phyloP scores from a whole-genome alignment of 2,113 vertebrate genomes.

The Cercopithecus mona region DNA sequence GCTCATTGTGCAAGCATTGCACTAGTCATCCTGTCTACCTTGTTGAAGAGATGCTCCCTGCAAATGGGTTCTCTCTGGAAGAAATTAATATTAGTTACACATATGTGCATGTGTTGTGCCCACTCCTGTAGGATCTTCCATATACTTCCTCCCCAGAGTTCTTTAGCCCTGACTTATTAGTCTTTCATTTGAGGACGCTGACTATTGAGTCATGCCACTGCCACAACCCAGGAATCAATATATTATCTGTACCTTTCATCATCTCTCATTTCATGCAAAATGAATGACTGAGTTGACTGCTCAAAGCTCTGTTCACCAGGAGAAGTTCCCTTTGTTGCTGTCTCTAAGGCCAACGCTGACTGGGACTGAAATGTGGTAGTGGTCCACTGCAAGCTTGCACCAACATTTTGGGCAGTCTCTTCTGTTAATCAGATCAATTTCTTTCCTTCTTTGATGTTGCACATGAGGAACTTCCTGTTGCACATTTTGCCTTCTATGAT shows the following conservation, averaged over 20 bases:
- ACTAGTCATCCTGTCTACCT: not conserved
- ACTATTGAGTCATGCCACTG: not conserved
- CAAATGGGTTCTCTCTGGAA: not conserved
- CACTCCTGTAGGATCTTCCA: not conserved
- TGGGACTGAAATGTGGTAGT: not conserved
- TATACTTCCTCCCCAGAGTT: not conserved
- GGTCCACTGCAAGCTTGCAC: not conserved
- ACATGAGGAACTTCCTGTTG: not conserved
- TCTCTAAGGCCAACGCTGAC: fast-evolving
- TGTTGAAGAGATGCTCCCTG: not conserved
- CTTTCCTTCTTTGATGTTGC: not conserved
- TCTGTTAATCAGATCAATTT: not conserved
- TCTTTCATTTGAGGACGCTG: not conserved
- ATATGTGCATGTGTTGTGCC: not conserved
- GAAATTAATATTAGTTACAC: not conserved
- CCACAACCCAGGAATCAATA: not conserved
- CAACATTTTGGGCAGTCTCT: not conserved
- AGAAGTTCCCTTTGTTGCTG: not conserved
- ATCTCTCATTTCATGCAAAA: not conserved
- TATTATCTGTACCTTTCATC: not conserved
- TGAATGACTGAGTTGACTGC: not conserved
- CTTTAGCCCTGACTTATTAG: not conserved
- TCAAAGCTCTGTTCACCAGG: not conserved
- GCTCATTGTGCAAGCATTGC: not conserved
- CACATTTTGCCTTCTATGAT: not conserved